Base-by-base conservation (phyloP, 2,888 invertebrate genomes). In the Ochlodes sylvanus region DNA sequence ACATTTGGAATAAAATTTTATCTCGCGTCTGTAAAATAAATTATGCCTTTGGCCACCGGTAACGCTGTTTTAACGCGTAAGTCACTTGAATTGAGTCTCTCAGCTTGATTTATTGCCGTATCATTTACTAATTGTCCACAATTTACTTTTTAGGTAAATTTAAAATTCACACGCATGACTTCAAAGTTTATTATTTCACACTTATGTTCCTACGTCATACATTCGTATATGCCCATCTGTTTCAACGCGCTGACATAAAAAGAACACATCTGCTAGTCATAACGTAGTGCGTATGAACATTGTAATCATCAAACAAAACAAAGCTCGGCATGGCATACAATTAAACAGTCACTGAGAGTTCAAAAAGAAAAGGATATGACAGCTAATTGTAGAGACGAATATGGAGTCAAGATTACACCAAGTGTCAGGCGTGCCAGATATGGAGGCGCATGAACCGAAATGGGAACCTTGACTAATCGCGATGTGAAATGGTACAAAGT, bases 391-490 rank as follows among this genome's bases (percentile, higher is more conserved):
- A 76, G 77, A 77, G 79, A 83, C 89, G 79, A 85, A 90, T 84
- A 90, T 80, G 91, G 91, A 72, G 76, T 77, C 75, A 76, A 86
- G 87, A 90, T 90, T 86, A 86, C 82, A 84, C 82, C 78, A 78
- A 84, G 84, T 83, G 88, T 79, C 81, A 79, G 75, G 69, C 67
- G 75, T 63, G 61, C 83, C 87, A 80, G 84, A 85, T 89, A 87
- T 82, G 84, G 86, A 76, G 75, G 50, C n/a, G n/a, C 67, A 21
- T 74, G 76, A 78, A 75, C 84, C 78, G 79, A 86, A 87, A 89
- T 86, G 87, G 88, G 80, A 79, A 85, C 87, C 90, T 88, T 90
- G 88, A 92, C 90, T 92, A 92, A 92, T 92, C 67, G 61, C 78
- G 79, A 50, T 75, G 79, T 75, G 78, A 85, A 83, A 85, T 83